These are phyloP conservation scores for Babyrousa celebensis DNA, from an alignment of 2,797 vertebrate species.

Conservation along the genomic window DNA sequence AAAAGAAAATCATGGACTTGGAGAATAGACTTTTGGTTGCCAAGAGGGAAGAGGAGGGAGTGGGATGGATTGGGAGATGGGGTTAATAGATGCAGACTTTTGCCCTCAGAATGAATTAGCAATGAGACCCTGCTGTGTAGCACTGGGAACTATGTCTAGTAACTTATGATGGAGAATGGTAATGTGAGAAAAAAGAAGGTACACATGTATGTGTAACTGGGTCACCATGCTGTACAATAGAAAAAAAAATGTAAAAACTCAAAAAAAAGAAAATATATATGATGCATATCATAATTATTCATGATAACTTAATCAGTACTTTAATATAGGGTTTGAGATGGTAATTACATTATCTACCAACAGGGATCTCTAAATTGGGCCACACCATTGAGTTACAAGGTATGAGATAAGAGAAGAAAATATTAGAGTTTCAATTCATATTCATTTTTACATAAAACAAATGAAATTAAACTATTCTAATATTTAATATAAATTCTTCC, in stretches of 20 bases:
- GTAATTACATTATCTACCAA: neutral
- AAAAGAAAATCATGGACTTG: too few relatives aligned
- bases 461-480: neutral
- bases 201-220: too few relatives aligned
- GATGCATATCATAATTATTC: neutral
- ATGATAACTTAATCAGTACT: neutral
- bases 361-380: neutral
- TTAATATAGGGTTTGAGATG: neutral
- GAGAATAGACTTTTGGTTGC: too few relatives aligned
- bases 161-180: too few relatives aligned
- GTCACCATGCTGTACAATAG: too few relatives aligned
- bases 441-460: slow-evolving; percentile 54
- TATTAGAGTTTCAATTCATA: neutral
- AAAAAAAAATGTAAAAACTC: neutral
- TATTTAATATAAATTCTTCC: neutral
- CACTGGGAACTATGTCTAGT: too few relatives aligned
- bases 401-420: slow-evolving; percentile 11
- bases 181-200: too few relatives aligned
- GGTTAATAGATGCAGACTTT: too few relatives aligned
- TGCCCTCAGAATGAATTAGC: too few relatives aligned
- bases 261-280: neutral
- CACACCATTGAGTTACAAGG: neutral
- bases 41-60: too few relatives aligned
- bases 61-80: too few relatives aligned
- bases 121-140: too few relatives aligned